Base-by-base conservation (phyloP, 2,888 invertebrate genomes). In the Macaria liturata region DNA sequence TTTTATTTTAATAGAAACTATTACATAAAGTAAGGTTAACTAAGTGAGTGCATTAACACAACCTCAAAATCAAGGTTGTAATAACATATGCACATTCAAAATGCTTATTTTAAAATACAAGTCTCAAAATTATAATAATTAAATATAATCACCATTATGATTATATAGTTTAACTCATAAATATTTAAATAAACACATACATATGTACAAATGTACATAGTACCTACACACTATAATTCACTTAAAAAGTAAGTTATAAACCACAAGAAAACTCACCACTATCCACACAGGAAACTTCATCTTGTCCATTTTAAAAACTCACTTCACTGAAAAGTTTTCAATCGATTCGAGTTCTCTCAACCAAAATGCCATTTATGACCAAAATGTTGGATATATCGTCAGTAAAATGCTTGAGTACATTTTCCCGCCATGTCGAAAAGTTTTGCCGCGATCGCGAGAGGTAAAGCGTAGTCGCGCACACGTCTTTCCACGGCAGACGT, bases 381-480 rank as follows among this genome's bases (percentile, higher is more conserved):
- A 31, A 31, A 52, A 57, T 34, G 40, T 47, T 37, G 53, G 32
- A 9, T 6, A 56, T 6, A 56, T 51, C 30, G 32, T 55, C 52
- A 59, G 56, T 42, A 52, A 57, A 62, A 44, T 42, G 49, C 45
- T 52, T 40, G 46, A 56, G 62, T 68, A 64, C 66, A 72, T 74
- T 81, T 86, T 84, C 83, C 81, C 86, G 85, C 82, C 87, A 88
- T 86, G 61, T 57, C 80, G 81, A 72, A 79, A 88, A 88, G 78
- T 86, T 88, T 77, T 80, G 74, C 77, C 88, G 87, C 85, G 81
- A 66, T 67, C 66, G 74, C 74, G 73, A 20, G 64, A 65, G 51
- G 56, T 47, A 58, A 49, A 53, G 52, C 54, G 57, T 54, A 54
- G 59, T 57, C 63, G 45, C 43, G 62, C 69, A 71, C 74, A 75